Evolutionary conservation across 1,140 invertebrate genomes (phyloP), one percentile per base, ranked within the genome.

Genomic region (Nixonia krombeini): DNA sequence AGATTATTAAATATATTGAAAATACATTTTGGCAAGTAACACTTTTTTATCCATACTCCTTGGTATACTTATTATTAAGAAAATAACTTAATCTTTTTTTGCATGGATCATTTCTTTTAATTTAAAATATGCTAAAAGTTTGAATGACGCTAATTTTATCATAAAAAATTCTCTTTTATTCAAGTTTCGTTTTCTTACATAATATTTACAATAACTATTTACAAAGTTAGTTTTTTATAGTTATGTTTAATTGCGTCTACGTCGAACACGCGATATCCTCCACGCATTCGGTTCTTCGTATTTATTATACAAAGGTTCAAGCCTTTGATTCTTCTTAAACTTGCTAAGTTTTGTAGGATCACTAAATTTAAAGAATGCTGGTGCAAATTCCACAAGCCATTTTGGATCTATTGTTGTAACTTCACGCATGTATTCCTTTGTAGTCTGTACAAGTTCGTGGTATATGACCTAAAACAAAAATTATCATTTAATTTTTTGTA

Each of bases 391-490:
- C 1, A 99, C 97, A 15, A 99, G 86, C 98, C 98, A 99, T 84
- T 98, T 98, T 0, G 98, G 96, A 87, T 99, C 98, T 33, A 99
- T 99, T 0, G 96, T 96, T 0, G 97, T 99, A 0, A 99, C 97
- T 85, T 99, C 96, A 35, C 97, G 88, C 98, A 99, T 99, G 78
- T 99, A 99, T 83, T 99, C 98, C 77, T 99, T 99, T 0, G 98
- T 99, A 0, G 98, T 99, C 83, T 99, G 93, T 0, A 99, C 97
- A 42, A 99, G 83, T 83, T 99, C 98, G 78, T 99, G 97, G 80
- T 99, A 99, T 42, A 99, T 95, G 0, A 99, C 96, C 93, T 94
- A 78, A 25, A 84, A 50, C 9, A 42, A 38, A 61, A 33, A 50
- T 44, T n/a, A n/a, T n/a, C n/a, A n/a, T n/a, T n/a, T n/a, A n/a